Conservation (phyloP, 2,113 vertebrate genomes). For the Sula dactylatra region DNA sequence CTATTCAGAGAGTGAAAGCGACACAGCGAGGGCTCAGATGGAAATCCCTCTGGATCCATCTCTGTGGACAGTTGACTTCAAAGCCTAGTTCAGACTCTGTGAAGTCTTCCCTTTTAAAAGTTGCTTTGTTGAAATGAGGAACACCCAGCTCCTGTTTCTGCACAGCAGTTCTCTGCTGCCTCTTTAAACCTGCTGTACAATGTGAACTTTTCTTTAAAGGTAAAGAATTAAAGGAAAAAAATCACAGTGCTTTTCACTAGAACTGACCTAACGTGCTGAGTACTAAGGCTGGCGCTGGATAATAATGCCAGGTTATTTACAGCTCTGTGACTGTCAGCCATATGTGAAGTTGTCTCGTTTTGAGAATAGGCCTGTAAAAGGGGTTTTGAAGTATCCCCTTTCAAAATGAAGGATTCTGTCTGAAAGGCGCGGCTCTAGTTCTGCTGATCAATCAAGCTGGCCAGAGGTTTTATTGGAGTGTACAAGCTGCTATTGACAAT, state of each 20-base stretch:
- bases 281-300: background rate
- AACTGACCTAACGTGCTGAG: background rate
- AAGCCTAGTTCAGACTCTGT: background rate
- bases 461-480: background rate
- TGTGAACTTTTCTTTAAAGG: background rate
- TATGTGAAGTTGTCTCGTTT: background rate
- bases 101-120: background rate
- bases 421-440: background rate
- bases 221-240: background rate
- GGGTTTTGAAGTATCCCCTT: constrained; percentile 31
- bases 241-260: background rate
- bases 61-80: background rate
- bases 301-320: background rate
- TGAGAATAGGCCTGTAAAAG: constrained; percentile 12
- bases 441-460: background rate
- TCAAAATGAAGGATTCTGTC: background rate
- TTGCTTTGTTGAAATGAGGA: background rate
- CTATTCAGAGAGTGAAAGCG: background rate
- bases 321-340: background rate
- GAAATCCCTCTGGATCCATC: background rate
- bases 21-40: background rate
- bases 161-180: background rate
- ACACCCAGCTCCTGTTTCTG: background rate
- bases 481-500: background rate
- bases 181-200: background rate